phyloP scores from a whole-genome alignment of 2,113 vertebrate species.

The Vombatus ursinus region DNA sequence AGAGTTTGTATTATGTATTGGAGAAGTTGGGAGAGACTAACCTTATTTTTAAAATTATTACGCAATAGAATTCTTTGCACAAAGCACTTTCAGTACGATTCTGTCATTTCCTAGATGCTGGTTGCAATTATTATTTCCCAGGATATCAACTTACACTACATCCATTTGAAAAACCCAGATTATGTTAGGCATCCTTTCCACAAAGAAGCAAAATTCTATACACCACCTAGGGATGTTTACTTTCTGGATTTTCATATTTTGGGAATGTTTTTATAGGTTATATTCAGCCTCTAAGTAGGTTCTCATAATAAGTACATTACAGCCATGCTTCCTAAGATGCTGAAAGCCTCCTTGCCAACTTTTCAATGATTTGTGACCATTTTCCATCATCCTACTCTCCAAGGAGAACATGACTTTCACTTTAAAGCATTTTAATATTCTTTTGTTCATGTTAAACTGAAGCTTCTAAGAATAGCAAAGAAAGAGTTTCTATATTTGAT shows the following conservation, averaged over 20 bases:
- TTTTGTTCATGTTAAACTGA: conserved; percentile 15
- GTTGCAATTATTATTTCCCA: conserved; percentile 62
- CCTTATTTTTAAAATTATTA: neutral
- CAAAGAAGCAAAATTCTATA: conserved; percentile 36
- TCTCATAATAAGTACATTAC: neutral
- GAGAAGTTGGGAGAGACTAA: conserved; percentile 6
- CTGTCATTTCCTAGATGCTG: conserved; percentile 49
- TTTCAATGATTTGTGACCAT: neutral
- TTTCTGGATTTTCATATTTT: conserved; percentile 18
- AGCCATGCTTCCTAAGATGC: neutral
- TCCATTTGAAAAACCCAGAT: conserved; percentile 60
- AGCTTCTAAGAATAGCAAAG: neutral
- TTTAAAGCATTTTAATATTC: neutral
- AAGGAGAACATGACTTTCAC: neutral
- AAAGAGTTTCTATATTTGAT: neutral
- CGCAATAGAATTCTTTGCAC: conserved; percentile 36
- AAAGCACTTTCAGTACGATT: neutral
- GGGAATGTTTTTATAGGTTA: neutral
- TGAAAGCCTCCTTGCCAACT: neutral
- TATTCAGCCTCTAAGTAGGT: conserved; percentile 1
- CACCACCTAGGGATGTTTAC: conserved; percentile 56
- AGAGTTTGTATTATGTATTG: conserved; percentile 7
- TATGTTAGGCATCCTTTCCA: conserved; percentile 41
- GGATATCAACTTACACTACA: conserved; percentile 46
- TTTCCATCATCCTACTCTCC: neutral